phyloP scores from a whole-genome alignment of 2,888 invertebrate genomes.

The Brachylomia viminalis region DNA sequence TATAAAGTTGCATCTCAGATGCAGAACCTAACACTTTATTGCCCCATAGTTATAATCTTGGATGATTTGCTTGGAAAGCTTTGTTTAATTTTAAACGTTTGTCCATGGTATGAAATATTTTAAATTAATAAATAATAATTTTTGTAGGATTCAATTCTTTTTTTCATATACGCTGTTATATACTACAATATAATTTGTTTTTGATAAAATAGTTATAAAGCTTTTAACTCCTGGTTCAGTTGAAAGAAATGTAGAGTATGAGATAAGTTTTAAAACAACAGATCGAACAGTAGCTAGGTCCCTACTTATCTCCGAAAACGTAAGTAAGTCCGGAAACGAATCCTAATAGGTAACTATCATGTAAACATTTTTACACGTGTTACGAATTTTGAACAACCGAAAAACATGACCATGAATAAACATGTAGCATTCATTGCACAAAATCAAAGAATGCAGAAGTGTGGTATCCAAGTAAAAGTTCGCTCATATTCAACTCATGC shows the following conservation, averaged over 20 bases:
- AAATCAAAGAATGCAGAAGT: constrained; percentile 63
- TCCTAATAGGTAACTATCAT: not conserved
- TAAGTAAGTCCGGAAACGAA: constrained; percentile 24
- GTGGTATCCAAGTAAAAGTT: constrained; percentile 76
- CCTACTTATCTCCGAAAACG: not conserved
- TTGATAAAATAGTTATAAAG: too few relatives aligned
- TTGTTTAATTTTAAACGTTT: not conserved
- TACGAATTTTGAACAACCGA: constrained; percentile 26
- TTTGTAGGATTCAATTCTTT: too few relatives aligned
- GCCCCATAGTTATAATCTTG: constrained; percentile 34
- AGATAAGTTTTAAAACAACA: not conserved
- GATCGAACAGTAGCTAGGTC: not conserved
- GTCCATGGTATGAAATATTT: not conserved
- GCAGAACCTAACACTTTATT: constrained; percentile 52
- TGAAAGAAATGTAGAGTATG: not conserved
- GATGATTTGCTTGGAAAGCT: constrained; percentile 29
- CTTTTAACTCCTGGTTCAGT: not conserved
- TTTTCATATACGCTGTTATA: too few relatives aligned
- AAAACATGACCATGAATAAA: constrained; percentile 52
- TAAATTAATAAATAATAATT: not conserved
- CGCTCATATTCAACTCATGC: constrained; percentile 77
- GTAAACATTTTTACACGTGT: constrained; percentile 32
- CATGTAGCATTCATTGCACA: constrained; percentile 53
- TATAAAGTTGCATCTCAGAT: constrained; percentile 64
- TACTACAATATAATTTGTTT: too few relatives aligned